Evolutionary conservation across 2,113 vertebrate genomes (phyloP), one percentile per base, ranked within the genome.

Genomic region (Anolis sagrei): DNA sequence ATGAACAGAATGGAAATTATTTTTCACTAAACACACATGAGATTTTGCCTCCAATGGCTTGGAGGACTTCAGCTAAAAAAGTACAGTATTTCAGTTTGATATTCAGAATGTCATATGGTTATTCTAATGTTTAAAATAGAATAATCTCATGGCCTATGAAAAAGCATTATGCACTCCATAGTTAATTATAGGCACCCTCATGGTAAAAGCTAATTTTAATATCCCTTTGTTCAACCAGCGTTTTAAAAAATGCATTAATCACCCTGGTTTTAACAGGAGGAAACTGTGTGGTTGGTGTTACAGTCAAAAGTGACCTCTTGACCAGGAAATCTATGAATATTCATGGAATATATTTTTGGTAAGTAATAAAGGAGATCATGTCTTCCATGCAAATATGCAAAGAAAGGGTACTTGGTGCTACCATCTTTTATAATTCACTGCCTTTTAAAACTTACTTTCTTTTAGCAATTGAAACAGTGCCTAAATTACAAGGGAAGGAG

Each of bases 241-340:
- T 83, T 81, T 83, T 51, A n/a, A 74, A 62, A 72, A 54, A 5
- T 74, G 62, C 48, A 75, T 74, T 61, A 83, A 48, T 75, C 62
- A 27, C 25, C 54, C 23, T 83, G 81, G 74, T 34, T 54, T 83
- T 83, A 48, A 61, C 69, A 62, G 21, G 25, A 75, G 70, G 36
- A 48, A 62, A 83, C 13, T 48, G 54, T 62, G 54, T 75, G 81
- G 36, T 18, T 75, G 44, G 18, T 44, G 44, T 62, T 83, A 62
- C 23, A 83, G 19, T 83, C 70, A 75, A n/a, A 83, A 21, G 39
- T 75, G 58, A 75, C 49, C 70, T 75, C 62, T 58, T 83, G 54
- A 75, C 54, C 70, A 83, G 39, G 54, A 75, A 83, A 62, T 74
- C 70, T 44, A 62, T 83, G 70, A 75, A 75, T 83, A 83, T 74